Evolutionary conservation across 2,113 vertebrate species (phyloP).

Genomic region (Cyanistes caeruleus): DNA sequence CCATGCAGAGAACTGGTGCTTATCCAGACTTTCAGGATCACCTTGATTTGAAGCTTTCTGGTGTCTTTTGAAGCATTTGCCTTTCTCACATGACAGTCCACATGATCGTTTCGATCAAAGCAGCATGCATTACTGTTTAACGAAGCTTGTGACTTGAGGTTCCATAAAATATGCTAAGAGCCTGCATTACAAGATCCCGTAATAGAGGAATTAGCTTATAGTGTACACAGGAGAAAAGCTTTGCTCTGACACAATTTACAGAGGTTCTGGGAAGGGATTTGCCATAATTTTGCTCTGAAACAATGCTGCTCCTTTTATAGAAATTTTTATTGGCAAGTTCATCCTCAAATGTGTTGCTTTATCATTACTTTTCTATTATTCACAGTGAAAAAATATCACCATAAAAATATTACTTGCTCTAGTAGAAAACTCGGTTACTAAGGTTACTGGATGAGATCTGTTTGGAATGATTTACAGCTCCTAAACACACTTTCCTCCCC

Average conservation of each 20-base stretch:
- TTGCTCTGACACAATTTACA: slow-evolving; percentile 11
- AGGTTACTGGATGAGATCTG: slow-evolving; percentile 60
- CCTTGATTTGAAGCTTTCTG: not conserved
- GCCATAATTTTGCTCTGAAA: slow-evolving; percentile 18
- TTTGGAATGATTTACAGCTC: slow-evolving; percentile 54
- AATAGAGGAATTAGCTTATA: slow-evolving; percentile 25
- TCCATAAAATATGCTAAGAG: not conserved
- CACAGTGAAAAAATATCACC: slow-evolving; percentile 24
- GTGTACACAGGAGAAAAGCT: slow-evolving; percentile 8
- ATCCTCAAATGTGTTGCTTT: slow-evolving; percentile 30
- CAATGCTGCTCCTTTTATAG: not conserved
- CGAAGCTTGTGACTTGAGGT: not conserved
- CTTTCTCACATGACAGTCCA: not conserved
- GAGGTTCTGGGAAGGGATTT: not conserved
- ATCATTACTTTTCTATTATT: slow-evolving; percentile 58
- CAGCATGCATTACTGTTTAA: not conserved
- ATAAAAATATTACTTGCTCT: slow-evolving; percentile 53
- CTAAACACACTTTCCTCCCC: slow-evolving; percentile 18
- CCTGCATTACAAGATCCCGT: not conserved
- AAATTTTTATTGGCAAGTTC: slow-evolving; percentile 21
- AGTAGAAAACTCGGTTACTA: slow-evolving; percentile 57
- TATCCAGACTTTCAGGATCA: not conserved
- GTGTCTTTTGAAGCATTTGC: not conserved
- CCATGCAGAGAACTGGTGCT: not conserved
- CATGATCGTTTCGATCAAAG: not conserved